Evolutionary conservation across 1,140 invertebrate genomes (phyloP).

Genomic region (Drosophila novamexicana): DNA sequence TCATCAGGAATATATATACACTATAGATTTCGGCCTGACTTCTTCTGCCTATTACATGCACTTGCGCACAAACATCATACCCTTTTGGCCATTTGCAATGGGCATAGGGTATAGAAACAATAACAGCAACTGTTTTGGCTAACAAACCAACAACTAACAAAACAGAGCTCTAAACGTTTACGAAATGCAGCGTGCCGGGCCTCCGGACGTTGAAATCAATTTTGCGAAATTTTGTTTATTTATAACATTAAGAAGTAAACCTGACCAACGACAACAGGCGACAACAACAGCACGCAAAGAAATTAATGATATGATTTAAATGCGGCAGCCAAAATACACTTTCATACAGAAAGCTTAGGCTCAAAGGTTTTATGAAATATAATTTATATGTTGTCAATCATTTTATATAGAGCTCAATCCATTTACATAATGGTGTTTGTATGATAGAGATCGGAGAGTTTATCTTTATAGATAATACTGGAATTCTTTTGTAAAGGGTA

Average conservation of each 20-base stretch:
- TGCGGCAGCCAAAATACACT: conserved; percentile 17
- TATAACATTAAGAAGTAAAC: conserved; percentile 62
- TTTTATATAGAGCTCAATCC: no score
- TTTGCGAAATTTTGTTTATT: conserved; percentile 71
- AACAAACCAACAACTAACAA: conserved; percentile 28
- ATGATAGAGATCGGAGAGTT: no score
- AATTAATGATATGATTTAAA: background rate
- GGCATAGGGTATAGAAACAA: background rate
- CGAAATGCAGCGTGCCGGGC: conserved; percentile 63
- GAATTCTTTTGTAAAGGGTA: no score
- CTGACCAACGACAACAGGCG: conserved; percentile 59
- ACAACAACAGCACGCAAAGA: background rate
- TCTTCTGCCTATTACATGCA: no score
- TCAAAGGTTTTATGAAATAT: no score
- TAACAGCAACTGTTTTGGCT: conserved; percentile 16
- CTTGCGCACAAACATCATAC: no score
- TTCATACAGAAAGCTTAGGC: background rate
- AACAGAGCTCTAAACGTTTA: conserved; percentile 48
- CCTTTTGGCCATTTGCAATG: background rate
- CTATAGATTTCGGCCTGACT: no score
- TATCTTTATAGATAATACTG: no score
- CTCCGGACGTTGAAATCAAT: conserved; percentile 59
- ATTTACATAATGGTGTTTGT: no score
- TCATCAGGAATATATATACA: no score
- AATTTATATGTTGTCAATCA: no score